Conservation (phyloP, 2,113 vertebrate species). For the Glaucomys volans region DNA sequence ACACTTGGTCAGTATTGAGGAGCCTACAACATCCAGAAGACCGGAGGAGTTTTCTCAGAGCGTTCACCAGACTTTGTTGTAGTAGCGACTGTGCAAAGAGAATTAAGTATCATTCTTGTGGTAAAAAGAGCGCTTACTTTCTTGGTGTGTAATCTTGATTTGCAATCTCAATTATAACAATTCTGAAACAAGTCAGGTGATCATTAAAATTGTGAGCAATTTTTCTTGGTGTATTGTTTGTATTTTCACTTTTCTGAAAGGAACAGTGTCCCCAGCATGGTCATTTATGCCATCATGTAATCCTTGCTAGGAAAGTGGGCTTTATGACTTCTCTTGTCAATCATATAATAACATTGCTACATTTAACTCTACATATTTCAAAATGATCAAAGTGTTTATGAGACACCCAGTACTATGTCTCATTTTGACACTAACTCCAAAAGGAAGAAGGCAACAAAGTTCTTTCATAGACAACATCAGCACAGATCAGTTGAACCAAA, state of each 20-base stretch:
- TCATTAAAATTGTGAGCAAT: not conserved
- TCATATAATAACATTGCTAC: not conserved
- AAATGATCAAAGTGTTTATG: not conserved
- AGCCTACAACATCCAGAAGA: not conserved
- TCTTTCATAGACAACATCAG: not conserved
- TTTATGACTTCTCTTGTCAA: not conserved
- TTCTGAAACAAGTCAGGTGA: not conserved
- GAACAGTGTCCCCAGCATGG: not conserved
- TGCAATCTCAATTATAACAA: not conserved
- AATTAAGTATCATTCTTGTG: not conserved
- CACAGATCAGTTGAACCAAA: not conserved
- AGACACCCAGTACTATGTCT: not conserved
- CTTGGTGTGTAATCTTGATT: not conserved
- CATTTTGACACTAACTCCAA: not conserved
- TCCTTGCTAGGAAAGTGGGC: not conserved
- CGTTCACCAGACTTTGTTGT: not conserved
- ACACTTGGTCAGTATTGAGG: not conserved
- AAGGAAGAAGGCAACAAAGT: not conserved
- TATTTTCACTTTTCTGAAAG: not conserved
- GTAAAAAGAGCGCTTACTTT: not conserved
- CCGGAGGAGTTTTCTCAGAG: rapidly evolving
- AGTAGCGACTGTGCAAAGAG: not conserved
- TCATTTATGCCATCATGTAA: not conserved
- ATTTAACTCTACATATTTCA: not conserved
- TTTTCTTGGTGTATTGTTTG: not conserved